A percentile compares a stretch with the other conserved stretches of the same genome.
Conservation (phyloP, 2,797 vertebrate genomes). For the Notolabrus celidotus region DNA sequence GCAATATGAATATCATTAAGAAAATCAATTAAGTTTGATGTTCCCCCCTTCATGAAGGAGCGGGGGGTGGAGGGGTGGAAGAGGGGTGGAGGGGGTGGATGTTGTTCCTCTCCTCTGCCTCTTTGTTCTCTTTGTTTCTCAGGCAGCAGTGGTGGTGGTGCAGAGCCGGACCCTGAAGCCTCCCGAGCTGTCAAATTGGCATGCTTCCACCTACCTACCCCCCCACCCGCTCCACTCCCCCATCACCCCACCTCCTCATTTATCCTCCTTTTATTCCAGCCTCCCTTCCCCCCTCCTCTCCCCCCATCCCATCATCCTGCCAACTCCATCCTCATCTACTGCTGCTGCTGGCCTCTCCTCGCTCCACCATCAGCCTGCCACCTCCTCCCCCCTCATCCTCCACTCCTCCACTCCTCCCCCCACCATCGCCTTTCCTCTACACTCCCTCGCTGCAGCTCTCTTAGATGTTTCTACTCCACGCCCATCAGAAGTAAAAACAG, state of each 20-base stretch:
- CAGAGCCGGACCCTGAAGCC: slow-evolving; percentile 47
- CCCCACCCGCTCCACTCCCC: slow-evolving; percentile 45
- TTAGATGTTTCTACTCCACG: slow-evolving; percentile 19
- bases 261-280: slow-evolving; percentile 31
- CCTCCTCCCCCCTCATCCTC: slow-evolving; percentile 1
- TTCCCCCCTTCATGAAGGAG: background rate
- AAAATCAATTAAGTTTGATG: slow-evolving; percentile 60
- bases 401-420: slow-evolving; percentile 12
- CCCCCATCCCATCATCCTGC: slow-evolving; percentile 31
- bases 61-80: background rate
- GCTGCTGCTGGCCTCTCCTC: slow-evolving; percentile 31
- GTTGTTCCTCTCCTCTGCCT: slow-evolving; percentile 4
- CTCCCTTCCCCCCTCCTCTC: slow-evolving; percentile 22
- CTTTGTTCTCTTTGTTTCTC: slow-evolving; percentile 77
- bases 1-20: slow-evolving; percentile 53
- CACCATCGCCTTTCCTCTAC: background rate
- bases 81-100: background rate
- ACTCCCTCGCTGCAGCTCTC: slow-evolving; percentile 15
- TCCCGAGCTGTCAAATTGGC: slow-evolving; percentile 57
- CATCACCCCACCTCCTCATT: slow-evolving; percentile 46
- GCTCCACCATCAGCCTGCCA: too few species aligned
- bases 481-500: slow-evolving; percentile 15
- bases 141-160: slow-evolving; percentile 19
- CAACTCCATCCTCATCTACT: slow-evolving; percentile 43
- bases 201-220: slow-evolving; percentile 50